Base-by-base conservation (phyloP, 2,888 invertebrate genomes). In the Andrena praecox region DNA sequence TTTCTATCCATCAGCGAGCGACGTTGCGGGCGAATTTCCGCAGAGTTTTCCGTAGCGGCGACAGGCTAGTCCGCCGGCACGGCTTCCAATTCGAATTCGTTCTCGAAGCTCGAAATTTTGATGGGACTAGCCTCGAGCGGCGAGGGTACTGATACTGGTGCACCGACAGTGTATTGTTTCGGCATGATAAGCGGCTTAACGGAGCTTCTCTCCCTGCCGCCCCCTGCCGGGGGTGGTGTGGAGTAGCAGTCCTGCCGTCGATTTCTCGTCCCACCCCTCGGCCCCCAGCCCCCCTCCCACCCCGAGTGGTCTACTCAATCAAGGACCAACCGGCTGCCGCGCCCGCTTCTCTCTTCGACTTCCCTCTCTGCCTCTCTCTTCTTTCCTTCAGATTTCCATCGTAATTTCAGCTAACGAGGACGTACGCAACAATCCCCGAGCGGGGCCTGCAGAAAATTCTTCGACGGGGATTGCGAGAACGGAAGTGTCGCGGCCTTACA, bases 161-260 rank as follows among this genome's bases (percentile, higher is more conserved):
- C 93, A 94, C 93, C 93, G 90, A 93, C 92, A 93, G 92, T 93
- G 93, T 93, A 93, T 94, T 93, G 94, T 93, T 94, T 93, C 93
- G 93, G 93, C 93, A 93, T 93, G 94, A 94, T 94, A 94, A 94
- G 94, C 94, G 93, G 93, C 94, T 94, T 93, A 94, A 93, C 93
- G 91, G 91, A 92, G 92, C 93, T 93, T 92, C 90, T 87, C 89
- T 91, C 89, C 89, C 88, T 86, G 79, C 89, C 83, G 71, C 67
- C 88, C 85, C 75, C 77, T 4, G 16, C 42, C 78, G 77, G 78
- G 75, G 82, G 77, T 76, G 76, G 75, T 77, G 79, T 72, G 85
- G 86, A 89, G 86, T 86, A 87, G 85, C 89, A 90, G 89, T 91
- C 90, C 89, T 90, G 89, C 90, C 89, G 89, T 91, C 91, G 90